Base-by-base conservation (phyloP, 2,797 vertebrate genomes). In the Sebastes minor region DNA sequence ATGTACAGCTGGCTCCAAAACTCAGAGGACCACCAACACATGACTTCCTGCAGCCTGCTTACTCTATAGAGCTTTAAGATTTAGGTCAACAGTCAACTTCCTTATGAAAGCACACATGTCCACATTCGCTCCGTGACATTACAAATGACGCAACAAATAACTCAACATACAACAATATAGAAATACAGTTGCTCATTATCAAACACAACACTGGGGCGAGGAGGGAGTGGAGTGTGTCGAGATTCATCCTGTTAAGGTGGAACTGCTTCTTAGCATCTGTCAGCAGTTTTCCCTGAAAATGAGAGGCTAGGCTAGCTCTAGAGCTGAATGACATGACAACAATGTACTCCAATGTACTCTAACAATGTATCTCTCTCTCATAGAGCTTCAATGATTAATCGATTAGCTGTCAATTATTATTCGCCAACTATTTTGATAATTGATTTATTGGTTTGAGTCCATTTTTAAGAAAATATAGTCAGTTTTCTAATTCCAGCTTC, bases 1-100 rank as follows among this genome's bases (percentile, higher is more conserved):
- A 80, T 12, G 57, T 63, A 74, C 13, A 71, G 74, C 55, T 14
- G 10, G 64, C 80, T 74, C 63, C 52, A 56, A 60, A 30, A 4
- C 79, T 22, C 74, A 76, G 80, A 56, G 56, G 33, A 73, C 69
- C 49, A 6, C 62, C 62, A 53, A 49, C 91, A 80, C 89, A 80
- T 88, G 89, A 91, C 90, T 91, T 93, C 93, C 89, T 91, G 82
- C 68, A 32, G 77, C 62, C 71, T 62, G 16, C 90, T 84, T 63
- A 83, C 52, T 71, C 69, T 84, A 83, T 76, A 81, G 59, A 56
- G 66, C 74, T 66, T 71, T 70, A 90, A 71, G 83, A 94, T 91
- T 69, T 92, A 91, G 88, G 93, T 93, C 91, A 94, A 91, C 10
- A 67, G 90, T 89, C 92, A 90, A 79, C 91, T 85, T 91, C 89